A percentile compares a stretch with the other conserved stretches of the same genome.
phyloP scores from a whole-genome alignment of 2,113 vertebrate species.

The Limanda limanda region DNA sequence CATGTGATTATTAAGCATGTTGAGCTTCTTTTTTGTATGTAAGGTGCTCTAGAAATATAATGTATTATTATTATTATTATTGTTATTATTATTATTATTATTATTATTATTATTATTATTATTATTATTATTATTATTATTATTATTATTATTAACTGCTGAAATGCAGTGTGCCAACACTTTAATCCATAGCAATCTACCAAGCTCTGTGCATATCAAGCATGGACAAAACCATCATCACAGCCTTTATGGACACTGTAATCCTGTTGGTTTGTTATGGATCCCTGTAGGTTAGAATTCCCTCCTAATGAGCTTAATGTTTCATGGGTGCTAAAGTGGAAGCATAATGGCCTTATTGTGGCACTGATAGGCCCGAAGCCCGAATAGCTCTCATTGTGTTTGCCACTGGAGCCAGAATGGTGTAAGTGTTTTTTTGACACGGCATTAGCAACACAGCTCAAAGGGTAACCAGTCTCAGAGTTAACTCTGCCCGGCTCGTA shows the following conservation, averaged over 20 bases:
- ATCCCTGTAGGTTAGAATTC: slow-evolving; percentile 24
- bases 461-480: slow-evolving; percentile 27
- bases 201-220: neutral
- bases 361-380: slow-evolving; percentile 60
- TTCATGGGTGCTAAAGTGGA: slow-evolving; percentile 25
- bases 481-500: slow-evolving; percentile 28
- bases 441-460: slow-evolving; percentile 32
- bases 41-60: neutral
- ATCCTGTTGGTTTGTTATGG: slow-evolving; percentile 23
- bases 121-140: neutral
- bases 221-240: slow-evolving; percentile 6
- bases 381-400: slow-evolving; percentile 56
- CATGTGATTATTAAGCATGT: neutral
- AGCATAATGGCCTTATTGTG: slow-evolving; percentile 67
- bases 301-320: neutral
- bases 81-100: neutral
- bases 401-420: slow-evolving; percentile 44
- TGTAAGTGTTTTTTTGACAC: slow-evolving; percentile 8
- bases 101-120: neutral
- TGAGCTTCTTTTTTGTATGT: neutral
- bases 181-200: neutral
- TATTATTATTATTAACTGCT: neutral
- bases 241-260: neutral
- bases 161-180: neutral
- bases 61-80: neutral